Base-by-base conservation (phyloP, 1,140 invertebrate species). In the Camponotus floridanus region DNA sequence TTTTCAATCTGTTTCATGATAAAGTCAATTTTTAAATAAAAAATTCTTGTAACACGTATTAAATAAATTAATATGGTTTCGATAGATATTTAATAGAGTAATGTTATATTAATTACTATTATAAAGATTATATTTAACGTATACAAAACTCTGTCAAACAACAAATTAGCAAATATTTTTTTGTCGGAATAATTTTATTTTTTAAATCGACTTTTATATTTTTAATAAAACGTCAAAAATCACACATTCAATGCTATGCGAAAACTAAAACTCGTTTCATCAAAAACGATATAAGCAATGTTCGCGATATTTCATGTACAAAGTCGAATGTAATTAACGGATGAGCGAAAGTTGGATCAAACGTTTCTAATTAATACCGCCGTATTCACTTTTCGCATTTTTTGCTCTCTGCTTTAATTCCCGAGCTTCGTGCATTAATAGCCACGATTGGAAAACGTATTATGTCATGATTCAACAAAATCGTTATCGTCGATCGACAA, bases 271-370 rank as follows among this genome's bases (percentile, higher is more conserved):
- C 15, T 73, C 26, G 18, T 83, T 55, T 65, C 18, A 11, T 59
- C n/a, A 7, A 4, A 4, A 31, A 18, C 26, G 21, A 59, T 42
- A 71, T 59, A 4, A 80, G 9, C 15, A 2, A n/a, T 26, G 15
- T 6, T 65, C 9, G 26, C 26, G n/a, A 36, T 83, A 73, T 74
- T 83, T 73, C 11, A 39, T 11, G 3, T 26, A 61, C 55, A 9
- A 80, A 70, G 39, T 73, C 26, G 1, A 83, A 45, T 15, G 6
- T 74, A 74, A 61, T 83, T 61, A 83, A 21, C 18, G 39, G 0
- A 73, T 9, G 31, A 45, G 18, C 18, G 26, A 8, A 45, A 74
- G 48, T 73, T 73, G 51, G n/a, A 33, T 61, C 55, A 83, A 73
- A 61, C 21, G 13, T 62, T 45, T 74, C 39, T 83, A n/a, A 73